Evolutionary conservation across 2,888 invertebrate genomes (phyloP).

Genomic region (Parapristionchus giblindavisi): DNA sequence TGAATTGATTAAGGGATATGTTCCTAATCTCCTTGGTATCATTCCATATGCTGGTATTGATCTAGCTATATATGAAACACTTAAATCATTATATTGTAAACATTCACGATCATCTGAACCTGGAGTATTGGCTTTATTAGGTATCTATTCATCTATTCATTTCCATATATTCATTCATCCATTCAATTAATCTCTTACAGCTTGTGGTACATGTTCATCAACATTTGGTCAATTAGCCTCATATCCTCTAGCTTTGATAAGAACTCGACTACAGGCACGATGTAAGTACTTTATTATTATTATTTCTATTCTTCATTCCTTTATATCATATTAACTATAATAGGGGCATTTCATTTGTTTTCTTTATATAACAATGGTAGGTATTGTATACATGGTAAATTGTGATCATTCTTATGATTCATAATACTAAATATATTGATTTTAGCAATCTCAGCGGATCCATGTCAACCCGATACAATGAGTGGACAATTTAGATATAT

Average conservation of each 20-base stretch:
- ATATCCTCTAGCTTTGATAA: slow-evolving; percentile 92
- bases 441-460: slow-evolving; percentile 59
- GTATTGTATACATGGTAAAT: slow-evolving; percentile 1
- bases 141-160: slow-evolving; percentile 1
- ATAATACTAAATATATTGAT: not conserved
- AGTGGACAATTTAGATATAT: slow-evolving; percentile 75
- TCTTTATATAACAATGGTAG: too few species aligned
- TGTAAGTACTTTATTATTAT: too few species aligned
- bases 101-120: slow-evolving; percentile 77
- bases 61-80: slow-evolving; percentile 94
- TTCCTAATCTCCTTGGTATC: slow-evolving; percentile 92
- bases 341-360: too few species aligned
- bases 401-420: not conserved
- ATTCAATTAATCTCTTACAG: slow-evolving; percentile 77
- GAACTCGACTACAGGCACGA: slow-evolving; percentile 90
- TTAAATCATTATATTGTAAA: slow-evolving; percentile 79
- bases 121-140: slow-evolving; percentile 77
- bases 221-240: slow-evolving; percentile 96
- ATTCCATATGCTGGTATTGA: slow-evolving; percentile 99
- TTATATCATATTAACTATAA: not conserved
- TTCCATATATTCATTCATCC: too few species aligned
- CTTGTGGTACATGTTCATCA: slow-evolving; percentile 91
- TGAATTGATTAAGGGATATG: slow-evolving; percentile 80
- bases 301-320: too few species aligned
- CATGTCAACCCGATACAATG: slow-evolving; percentile 66